Evolutionary conservation across 2,888 invertebrate species (phyloP), one percentile per base, ranked within the genome.

Genomic region (Papilio protenor): DNA sequence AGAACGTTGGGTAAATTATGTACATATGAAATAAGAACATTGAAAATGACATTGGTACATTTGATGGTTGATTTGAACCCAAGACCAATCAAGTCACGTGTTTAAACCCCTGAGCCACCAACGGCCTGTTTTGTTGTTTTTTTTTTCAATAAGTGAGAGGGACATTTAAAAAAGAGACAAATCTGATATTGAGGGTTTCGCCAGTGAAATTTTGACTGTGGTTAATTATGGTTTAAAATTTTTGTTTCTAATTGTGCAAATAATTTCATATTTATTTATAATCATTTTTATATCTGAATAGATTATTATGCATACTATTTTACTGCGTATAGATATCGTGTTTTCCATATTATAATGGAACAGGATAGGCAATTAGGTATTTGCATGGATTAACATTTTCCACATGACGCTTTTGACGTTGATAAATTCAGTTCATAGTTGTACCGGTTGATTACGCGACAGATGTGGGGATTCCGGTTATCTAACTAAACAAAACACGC

Each of bases 401-500:
- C 14, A 61, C 5, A 14, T 40, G 16, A 52, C 33, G 12, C 4
- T 66, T 16, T 40, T 40, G n/a, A 40, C 33, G 40, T 27, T 27
- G 59, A 61, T 61, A 61, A 61, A 27, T 23, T 6, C 1, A 16
- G 21, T 16, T 33, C 40, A 64, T 40, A 40, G 40, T 40, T 59
- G 21, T 33, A 64, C 33, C 6, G 8, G 66, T 69, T 69, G 12
- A 33, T 69, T 33, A 69, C 66, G 27, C 21, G 11, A 10, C 16
- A 45, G 16, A 12, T 45, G 18, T 40, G 16, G n/a, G 1, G n/a
- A 18, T 33, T 66, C 66, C 66, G 66, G 45, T 66, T 66, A 66
- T 66, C 40, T 66, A 45, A 66, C n/a, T 66, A 33, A 66, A n/a
- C 40, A 2, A n/a, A 40, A 66, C n/a, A 45, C 66, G n/a, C n/a